Conservation (phyloP, 2,797 vertebrate genomes). For the Protonibea diacanthus region DNA sequence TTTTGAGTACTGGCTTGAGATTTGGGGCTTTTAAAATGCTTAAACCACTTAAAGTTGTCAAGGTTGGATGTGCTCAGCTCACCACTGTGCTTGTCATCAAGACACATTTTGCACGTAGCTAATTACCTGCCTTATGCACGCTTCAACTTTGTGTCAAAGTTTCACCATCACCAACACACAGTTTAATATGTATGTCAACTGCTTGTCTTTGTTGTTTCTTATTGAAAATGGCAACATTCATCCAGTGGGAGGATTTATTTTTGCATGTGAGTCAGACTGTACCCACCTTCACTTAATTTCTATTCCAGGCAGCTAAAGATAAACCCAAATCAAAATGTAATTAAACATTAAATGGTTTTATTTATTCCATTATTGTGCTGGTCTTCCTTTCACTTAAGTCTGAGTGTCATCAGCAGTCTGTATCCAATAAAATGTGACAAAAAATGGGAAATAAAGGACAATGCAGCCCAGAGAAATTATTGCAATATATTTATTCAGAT, state of each 20-base stretch:
- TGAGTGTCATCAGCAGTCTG: neutral
- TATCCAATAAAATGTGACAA: neutral
- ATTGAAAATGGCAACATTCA: neutral
- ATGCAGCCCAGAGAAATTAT: neutral
- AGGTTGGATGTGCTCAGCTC: conserved; percentile 25
- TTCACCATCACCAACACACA: neutral
- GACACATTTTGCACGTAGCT: conserved; percentile 4
- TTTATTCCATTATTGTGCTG: neutral
- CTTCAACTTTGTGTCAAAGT: neutral
- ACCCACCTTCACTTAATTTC: neutral
- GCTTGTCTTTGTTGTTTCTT: neutral
- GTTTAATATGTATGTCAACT: neutral
- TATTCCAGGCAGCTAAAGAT: neutral
- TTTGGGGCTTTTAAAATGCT: conserved; percentile 22
- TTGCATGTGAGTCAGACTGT: neutral
- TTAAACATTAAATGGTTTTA: neutral
- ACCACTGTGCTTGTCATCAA: neutral
- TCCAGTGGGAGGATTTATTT: neutral
- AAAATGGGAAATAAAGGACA: neutral
- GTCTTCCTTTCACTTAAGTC: neutral
- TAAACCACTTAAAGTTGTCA: conserved; percentile 38
- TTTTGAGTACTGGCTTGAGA: conserved; percentile 23
- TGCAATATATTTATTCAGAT: conserved; percentile 5
- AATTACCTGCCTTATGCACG: conserved; percentile 9
- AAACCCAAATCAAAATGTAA: neutral